phyloP scores from a whole-genome alignment of 2,113 vertebrate species.

The Puma concolor region DNA sequence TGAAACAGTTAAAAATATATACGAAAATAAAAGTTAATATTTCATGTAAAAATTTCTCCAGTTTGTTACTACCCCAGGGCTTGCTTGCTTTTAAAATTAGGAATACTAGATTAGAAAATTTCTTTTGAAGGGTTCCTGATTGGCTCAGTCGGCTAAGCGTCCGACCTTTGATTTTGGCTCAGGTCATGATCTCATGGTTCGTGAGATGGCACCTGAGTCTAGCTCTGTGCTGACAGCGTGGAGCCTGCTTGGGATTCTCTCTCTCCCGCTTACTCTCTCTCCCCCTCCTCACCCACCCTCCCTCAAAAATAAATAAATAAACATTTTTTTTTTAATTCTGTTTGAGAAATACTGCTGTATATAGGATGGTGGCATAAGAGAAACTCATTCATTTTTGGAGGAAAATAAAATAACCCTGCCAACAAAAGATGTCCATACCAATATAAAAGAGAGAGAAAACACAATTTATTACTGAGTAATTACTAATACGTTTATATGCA shows the following conservation, averaged over 20 bases:
- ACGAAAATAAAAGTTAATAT: background rate
- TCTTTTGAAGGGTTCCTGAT: background rate
- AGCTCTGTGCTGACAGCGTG: background rate
- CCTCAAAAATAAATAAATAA: too few species aligned
- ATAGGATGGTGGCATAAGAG: background rate
- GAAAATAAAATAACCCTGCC: background rate
- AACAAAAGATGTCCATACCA: background rate
- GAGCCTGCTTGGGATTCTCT: background rate
- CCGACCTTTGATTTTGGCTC: background rate
- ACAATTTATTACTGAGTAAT: background rate
- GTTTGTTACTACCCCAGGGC: background rate
- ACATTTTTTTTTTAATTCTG: background rate
- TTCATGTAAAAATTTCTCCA: background rate
- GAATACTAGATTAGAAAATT: background rate
- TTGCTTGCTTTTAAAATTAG: background rate
- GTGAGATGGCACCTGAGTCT: background rate
- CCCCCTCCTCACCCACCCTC: background rate
- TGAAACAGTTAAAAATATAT: background rate
- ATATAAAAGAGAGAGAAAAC: background rate
- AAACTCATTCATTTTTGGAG: background rate
- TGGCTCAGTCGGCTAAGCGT: background rate
- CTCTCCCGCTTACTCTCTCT: background rate
- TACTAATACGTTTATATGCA: background rate
- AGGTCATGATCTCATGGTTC: background rate
- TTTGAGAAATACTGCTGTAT: background rate